Percentiles rank a stretch among this genome's conserved stretches.
phyloP scores from a whole-genome alignment of 2,113 vertebrate genomes.

The Labeo catla region DNA sequence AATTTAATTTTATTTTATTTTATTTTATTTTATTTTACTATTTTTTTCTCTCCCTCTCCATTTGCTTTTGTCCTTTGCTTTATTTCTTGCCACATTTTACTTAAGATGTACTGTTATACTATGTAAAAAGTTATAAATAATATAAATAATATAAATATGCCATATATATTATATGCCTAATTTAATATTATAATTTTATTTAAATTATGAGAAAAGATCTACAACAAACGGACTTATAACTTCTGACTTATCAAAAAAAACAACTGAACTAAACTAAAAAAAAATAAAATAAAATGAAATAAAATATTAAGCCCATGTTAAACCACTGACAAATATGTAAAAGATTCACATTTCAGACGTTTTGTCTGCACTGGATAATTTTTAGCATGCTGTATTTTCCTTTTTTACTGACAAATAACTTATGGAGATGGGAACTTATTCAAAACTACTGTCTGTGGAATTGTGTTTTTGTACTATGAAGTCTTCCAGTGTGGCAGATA shows the following conservation, averaged over 20 bases:
- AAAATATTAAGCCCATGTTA: neutral
- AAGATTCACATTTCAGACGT: neutral
- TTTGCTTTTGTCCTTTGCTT: too few species aligned
- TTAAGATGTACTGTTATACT: neutral
- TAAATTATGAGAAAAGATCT: too few species aligned
- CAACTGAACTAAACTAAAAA: neutral
- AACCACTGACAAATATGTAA: neutral
- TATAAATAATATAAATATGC: neutral
- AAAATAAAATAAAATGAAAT: neutral
- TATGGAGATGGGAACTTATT: neutral
- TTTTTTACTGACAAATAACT: neutral
- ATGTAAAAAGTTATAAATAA: neutral
- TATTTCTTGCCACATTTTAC: neutral
- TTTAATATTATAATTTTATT: too few species aligned
- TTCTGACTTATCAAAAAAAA: neutral
- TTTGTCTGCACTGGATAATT: neutral
- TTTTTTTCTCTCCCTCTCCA: too few species aligned
- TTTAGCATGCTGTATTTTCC: neutral
- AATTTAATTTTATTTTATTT: neutral
- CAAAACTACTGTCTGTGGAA: neutral
- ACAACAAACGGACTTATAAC: neutral
- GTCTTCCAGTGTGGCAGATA: neutral
- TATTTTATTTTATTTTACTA: neutral
- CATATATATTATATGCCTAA: neutral
- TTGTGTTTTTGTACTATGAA: slow-evolving; percentile 5